These are phyloP conservation scores for Nasonia oneida DNA, from an alignment of 2,888 invertebrate species.

Conservation along the genomic window DNA sequence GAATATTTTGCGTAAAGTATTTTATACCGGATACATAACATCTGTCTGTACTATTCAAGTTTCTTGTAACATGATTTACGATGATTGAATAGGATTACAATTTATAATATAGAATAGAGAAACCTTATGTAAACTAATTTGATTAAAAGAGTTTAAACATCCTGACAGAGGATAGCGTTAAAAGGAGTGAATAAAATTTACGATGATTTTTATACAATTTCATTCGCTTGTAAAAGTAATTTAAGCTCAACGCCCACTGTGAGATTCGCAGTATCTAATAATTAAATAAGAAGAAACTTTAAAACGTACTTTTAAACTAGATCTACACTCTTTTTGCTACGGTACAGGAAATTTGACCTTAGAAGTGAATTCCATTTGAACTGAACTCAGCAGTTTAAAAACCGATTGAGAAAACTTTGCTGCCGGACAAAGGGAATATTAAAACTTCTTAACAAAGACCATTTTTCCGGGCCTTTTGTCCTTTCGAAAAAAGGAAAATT, in stretches of 20 bases:
- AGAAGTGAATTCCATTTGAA: constrained; percentile 27
- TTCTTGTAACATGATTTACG: no score
- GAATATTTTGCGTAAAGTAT: background rate
- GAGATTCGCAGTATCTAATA: background rate
- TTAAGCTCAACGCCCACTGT: background rate
- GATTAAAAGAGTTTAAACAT: no score
- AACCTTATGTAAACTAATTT: no score
- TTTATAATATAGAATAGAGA: no score
- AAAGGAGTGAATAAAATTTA: no score
- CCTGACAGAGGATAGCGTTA: no score
- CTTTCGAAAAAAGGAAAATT: background rate
- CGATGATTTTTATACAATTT: no score
- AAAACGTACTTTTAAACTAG: constrained; percentile 6
- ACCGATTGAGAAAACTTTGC: constrained; percentile 38
- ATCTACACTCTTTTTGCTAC: background rate
- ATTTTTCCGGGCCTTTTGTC: constrained; percentile 27
- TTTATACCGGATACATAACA: background rate
- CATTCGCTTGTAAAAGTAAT: no score
- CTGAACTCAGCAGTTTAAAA: constrained; percentile 35
- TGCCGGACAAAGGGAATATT: constrained; percentile 21
- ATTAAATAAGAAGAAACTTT: background rate
- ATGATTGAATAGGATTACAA: background rate
- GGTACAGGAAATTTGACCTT: background rate
- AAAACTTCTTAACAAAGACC: constrained; percentile 40
- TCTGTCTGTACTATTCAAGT: background rate